Evolutionary conservation across 2,113 vertebrate genomes (phyloP), one percentile per base, ranked within the genome.

Genomic region (Urocynchramus pylzowi): DNA sequence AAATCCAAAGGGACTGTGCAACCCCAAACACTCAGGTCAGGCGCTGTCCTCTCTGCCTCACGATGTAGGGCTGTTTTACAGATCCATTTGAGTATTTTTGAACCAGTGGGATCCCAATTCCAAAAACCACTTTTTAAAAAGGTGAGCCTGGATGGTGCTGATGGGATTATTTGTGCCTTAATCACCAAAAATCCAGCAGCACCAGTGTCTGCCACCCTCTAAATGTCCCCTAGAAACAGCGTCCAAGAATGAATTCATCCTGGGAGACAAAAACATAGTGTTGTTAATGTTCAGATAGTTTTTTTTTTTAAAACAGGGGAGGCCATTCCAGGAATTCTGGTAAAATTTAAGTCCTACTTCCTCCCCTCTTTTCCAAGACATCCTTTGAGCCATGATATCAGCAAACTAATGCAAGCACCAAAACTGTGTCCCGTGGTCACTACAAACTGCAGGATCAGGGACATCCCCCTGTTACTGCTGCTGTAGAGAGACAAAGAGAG

Each of bases 11-110:
- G 16, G 18, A 24, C 42, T 33, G 0, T 10, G 19, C 26, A 45
- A 26, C 19, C 35, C 59, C 35, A 71, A 37, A 49, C 17, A 12
- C 22, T 39, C 45, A 27, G n/a, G 35, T 21, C 16, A 69, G 22
- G 21, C 0, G 0, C 13, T 61, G 7, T 41, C 53, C 26, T 26
- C 70, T 42, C 28, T 35, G 12, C 20, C 7, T 89, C 7, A 4
- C 24, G 16, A 16, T 10, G 11, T 2, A 5, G 19, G 14, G 42
- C 7, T 45, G 11, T 30, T 82, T 52, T 68, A 13, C 35, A 56
- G 12, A 63, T 47, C 11, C 23, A 13, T 2, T 3, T 37, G 26
- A 57, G 24, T 10, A 28, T 21, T 70, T 64, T 24, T 33, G 49
- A 76, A 47, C 10, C 59, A 20, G 18, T 33, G 17, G 18, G 41